phyloP scores from a whole-genome alignment of 2,888 invertebrate species.

The Aradus depressus region DNA sequence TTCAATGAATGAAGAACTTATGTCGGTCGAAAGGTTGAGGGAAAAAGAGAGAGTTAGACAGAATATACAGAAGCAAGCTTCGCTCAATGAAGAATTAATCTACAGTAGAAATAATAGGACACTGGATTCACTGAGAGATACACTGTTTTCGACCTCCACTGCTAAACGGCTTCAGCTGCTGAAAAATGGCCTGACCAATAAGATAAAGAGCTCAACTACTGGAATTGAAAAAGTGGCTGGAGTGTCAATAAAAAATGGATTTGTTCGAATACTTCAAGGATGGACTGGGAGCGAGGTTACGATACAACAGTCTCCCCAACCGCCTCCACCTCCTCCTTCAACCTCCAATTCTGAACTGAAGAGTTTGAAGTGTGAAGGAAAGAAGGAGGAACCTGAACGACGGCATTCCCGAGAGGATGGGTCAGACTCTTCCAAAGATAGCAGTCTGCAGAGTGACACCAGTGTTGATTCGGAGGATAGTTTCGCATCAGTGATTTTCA shows the following conservation, averaged over 20 bases:
- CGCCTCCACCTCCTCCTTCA: constrained; percentile 24
- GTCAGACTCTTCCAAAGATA: constrained; percentile 74
- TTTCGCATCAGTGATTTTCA: constrained; percentile 84
- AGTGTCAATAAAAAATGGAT: constrained; percentile 55
- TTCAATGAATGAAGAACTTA: constrained; percentile 78
- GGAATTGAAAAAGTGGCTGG: constrained; percentile 70
- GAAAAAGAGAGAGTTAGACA: constrained; percentile 72
- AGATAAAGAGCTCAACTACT: constrained; percentile 70
- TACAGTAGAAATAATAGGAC: constrained; percentile 48
- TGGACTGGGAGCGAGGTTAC: constrained; percentile 41
- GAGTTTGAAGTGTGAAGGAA: constrained; percentile 36
- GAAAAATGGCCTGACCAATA: constrained; percentile 69
- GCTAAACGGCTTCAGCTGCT: constrained; percentile 65
- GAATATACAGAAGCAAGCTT: constrained; percentile 81
- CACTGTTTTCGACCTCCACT: constrained; percentile 58
- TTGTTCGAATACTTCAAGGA: constrained; percentile 74
- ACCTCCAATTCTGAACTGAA: constrained; percentile 22
- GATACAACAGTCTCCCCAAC: constrained; percentile 26
- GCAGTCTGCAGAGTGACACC: constrained; percentile 84
- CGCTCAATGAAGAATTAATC: constrained; percentile 75
- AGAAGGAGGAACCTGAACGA: constrained; percentile 48
- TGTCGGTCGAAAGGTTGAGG: constrained; percentile 71
- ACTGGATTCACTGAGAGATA: constrained; percentile 58
- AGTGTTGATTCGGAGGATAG: constrained; percentile 90
- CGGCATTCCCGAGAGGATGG: constrained; percentile 77